A percentile compares a stretch with the other conserved stretches of the same genome.
Conservation (phyloP, 2,797 vertebrate species). For the Coccyzus lansbergi region DNA sequence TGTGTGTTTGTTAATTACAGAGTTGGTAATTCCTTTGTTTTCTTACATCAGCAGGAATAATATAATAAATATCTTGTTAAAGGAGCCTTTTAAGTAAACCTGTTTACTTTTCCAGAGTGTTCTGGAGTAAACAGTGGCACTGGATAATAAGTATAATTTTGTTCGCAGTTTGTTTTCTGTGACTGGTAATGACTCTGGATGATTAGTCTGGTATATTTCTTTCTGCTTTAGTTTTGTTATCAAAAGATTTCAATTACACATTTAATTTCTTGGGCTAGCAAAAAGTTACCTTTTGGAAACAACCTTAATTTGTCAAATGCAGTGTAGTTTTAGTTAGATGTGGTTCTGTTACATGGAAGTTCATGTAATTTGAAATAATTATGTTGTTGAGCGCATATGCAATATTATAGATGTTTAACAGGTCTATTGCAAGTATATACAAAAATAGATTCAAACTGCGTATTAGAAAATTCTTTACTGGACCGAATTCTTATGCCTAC, state of each 20-base stretch:
- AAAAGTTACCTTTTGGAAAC: conserved; percentile 6
- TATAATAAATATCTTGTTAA: background rate
- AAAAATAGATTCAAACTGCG: background rate
- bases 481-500: background rate
- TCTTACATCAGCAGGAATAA: background rate
- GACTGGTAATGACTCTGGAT: background rate
- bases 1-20: background rate
- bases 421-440: background rate
- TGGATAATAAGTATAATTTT: background rate
- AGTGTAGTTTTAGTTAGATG: background rate
- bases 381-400: background rate
- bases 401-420: background rate
- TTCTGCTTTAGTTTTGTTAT: background rate
- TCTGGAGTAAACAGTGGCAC: background rate
- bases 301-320: conserved; percentile 18
- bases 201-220: background rate
- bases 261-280: background rate
- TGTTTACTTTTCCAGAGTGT: background rate
- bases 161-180: background rate
- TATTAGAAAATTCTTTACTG: conserved; percentile 2
- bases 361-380: conserved; percentile 25
- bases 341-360: background rate
- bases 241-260: background rate
- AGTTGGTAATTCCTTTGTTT: background rate
- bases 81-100: background rate